Base-by-base conservation (phyloP, 2,888 invertebrate species). In the Drymonia ruficornis region DNA sequence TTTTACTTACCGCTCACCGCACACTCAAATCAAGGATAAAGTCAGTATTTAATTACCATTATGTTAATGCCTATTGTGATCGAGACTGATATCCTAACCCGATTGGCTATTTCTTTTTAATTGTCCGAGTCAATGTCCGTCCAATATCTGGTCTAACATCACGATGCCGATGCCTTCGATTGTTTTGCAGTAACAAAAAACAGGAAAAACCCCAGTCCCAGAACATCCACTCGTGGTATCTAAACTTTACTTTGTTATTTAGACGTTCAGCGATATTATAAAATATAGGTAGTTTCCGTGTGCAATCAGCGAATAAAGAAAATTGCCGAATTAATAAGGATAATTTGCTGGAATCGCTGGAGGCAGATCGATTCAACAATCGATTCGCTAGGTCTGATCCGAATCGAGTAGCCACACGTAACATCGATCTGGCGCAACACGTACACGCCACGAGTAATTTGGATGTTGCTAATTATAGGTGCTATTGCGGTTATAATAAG, bases 401-500 rank as follows among this genome's bases (percentile, higher is more conserved):
- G 80, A 81, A 78, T 81, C 77, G 78, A 80, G 83, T 80, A 85
- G 84, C 81, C 72, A 74, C 80, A 86, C 86, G 87, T 86, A 84
- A 85, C 81, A 83, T 82, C 83, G 78, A 83, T 86, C 86, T 83
- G 81, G 83, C 87, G 81, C 87, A 84, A 81, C 81, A 74, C 83
- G 82, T 84, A 86, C 78, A 84, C 83, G 86, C 81, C 86, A 78
- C 86, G 86, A 82, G 88, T 89, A 90, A 91, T 90, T 89, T 87
- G 84, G 85, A 87, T 87, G 88, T 76, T 85, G 87, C 91, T 92
- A 91, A 91, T 91, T 92, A 92, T 92, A 91, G 91, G 89, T 86
- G 89, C 87, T 91, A 89, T 92, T 91, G 91, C 92, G 91, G 91
- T 92, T 92, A 92, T 90, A 91, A 91, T 92, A 92, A 92, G 92